Conservation (phyloP, 2,113 vertebrate genomes). For the Istiophorus platypterus region DNA sequence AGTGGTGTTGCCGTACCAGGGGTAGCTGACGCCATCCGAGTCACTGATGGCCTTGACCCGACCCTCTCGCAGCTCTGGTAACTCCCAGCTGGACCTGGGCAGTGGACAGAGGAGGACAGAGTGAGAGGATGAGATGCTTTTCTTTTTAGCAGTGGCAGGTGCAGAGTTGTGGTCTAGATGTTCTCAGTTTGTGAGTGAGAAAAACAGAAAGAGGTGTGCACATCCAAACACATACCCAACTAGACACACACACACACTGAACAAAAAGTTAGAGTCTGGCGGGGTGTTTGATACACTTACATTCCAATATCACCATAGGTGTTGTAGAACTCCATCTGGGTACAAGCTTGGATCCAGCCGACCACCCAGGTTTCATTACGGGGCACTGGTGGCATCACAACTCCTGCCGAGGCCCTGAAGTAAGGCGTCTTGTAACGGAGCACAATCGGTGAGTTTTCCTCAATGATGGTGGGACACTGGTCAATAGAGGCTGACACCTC, state of each 20-base stretch:
- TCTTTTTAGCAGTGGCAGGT: slow-evolving; percentile 8
- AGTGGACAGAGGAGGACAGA: slow-evolving; percentile 28
- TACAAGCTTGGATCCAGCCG: slow-evolving; percentile 99
- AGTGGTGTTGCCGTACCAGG: slow-evolving; percentile 99
- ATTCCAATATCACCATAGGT: slow-evolving; percentile 96
- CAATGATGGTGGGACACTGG: slow-evolving; percentile 94
- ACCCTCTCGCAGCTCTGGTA: slow-evolving; percentile 95
- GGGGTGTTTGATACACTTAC: slow-evolving; percentile 82
- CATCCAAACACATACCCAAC: not conserved
- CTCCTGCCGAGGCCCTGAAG: slow-evolving; percentile 95
- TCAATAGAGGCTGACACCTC: slow-evolving; percentile 97
- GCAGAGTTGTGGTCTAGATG: slow-evolving; percentile 6
- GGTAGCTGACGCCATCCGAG: slow-evolving; percentile 98
- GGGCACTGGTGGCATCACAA: slow-evolving; percentile 96
- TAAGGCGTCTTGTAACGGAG: slow-evolving; percentile 98
- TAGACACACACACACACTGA: slow-evolving; percentile 16
- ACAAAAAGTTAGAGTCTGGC: not conserved
- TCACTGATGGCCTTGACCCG: slow-evolving; percentile 98
- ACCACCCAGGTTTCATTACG: slow-evolving; percentile 98
- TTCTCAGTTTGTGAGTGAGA: not conserved
- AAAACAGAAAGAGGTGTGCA: not conserved
- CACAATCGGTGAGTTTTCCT: slow-evolving; percentile 98
- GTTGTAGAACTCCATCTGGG: slow-evolving; percentile 99
- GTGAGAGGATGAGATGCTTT: slow-evolving; percentile 1
- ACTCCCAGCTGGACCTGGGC: slow-evolving; percentile 97